These are phyloP conservation scores for Caenorhabditis drosophilae DNA, from an alignment of 2,888 invertebrate genomes.

Conservation along the genomic window DNA sequence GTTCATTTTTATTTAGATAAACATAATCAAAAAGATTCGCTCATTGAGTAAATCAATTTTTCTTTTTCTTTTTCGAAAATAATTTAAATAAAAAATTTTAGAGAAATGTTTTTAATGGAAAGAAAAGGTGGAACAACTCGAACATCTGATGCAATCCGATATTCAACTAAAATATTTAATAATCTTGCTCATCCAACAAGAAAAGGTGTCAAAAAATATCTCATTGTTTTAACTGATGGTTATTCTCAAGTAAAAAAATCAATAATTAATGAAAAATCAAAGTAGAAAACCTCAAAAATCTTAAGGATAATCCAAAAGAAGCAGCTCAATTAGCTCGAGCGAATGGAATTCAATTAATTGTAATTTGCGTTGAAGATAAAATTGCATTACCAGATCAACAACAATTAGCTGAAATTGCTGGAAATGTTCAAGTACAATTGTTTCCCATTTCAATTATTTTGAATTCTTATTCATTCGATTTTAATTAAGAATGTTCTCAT, in stretches of 20 bases:
- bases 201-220: conserved; percentile 40
- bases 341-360: conserved; percentile 50
- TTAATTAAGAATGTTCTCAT: conserved; percentile 42
- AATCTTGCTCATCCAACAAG: conserved; percentile 35
- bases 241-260: too few species aligned
- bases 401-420: conserved; percentile 45
- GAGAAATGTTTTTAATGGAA: conserved; percentile 46
- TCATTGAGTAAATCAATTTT: conserved; percentile 31
- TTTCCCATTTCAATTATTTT: background rate
- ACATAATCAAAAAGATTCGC: conserved; percentile 37
- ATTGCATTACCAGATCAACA: conserved; percentile 45
- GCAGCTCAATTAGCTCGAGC: conserved; percentile 41
- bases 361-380: conserved; percentile 50
- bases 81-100: too few species aligned
- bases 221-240: conserved; percentile 61
- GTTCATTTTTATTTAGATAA: conserved; percentile 34
- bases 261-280: too few species aligned
- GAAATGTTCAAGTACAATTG: conserved; percentile 11
- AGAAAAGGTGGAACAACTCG: conserved; percentile 55
- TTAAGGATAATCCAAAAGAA: conserved; percentile 51
- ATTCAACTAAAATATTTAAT: conserved; percentile 44
- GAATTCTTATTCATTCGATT: background rate
- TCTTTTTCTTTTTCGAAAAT: background rate
- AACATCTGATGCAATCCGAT: conserved; percentile 54
- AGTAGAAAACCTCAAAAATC: too few species aligned